phyloP scores from a whole-genome alignment of 1,140 invertebrate species.

The Eurytemora carolleeae region DNA sequence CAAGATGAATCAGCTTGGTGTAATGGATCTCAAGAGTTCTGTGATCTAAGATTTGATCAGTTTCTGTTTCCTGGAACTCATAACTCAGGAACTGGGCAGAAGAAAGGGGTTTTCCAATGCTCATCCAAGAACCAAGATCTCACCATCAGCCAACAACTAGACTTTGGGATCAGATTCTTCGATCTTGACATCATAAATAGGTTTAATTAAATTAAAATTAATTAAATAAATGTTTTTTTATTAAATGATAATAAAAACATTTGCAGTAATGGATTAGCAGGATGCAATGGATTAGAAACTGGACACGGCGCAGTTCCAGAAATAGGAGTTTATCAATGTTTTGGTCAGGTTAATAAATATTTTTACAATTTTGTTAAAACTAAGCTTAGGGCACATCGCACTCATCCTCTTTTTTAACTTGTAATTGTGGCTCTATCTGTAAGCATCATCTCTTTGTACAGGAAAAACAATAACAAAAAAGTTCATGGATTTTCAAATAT shows the following conservation, averaged over 20 bases:
- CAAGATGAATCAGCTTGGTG: background rate
- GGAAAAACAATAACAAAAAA: too few species aligned
- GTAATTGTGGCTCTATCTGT: too few species aligned
- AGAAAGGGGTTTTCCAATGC: background rate
- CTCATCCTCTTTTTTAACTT: too few species aligned
- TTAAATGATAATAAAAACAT: background rate
- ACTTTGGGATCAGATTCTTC: constrained; percentile 11
- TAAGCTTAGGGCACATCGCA: too few species aligned
- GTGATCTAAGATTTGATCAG: background rate
- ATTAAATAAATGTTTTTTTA: background rate
- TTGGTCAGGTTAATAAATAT: background rate
- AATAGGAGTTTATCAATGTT: constrained; percentile 8
- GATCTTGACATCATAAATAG: constrained; percentile 13
- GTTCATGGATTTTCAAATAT: too few species aligned
- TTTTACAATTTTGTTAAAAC: too few species aligned
- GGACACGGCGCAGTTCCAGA: constrained; percentile 9
- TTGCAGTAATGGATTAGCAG: background rate
- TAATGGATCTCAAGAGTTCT: background rate
- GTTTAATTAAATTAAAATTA: background rate
- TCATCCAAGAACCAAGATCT: background rate
- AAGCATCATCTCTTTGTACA: too few species aligned
- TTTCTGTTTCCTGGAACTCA: background rate
- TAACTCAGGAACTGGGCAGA: background rate
- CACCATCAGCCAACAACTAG: constrained; percentile 6
- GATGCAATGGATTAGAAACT: constrained; percentile 10